phyloP scores from a whole-genome alignment of 2,113 vertebrate species.

The Limnothrissa miodon region DNA sequence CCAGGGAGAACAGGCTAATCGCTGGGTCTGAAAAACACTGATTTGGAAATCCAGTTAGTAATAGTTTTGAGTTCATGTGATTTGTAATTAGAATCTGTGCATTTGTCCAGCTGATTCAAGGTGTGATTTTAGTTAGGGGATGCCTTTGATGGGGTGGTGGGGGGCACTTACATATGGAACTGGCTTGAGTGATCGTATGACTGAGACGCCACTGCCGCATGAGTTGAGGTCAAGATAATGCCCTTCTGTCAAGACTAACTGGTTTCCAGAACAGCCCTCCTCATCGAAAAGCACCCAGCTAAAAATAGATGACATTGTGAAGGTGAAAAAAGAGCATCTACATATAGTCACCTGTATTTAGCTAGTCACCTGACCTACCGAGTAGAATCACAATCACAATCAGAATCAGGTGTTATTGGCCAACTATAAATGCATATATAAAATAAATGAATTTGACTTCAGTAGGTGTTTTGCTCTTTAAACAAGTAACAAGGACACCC shows the following conservation, averaged over 20 bases:
- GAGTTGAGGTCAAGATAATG: conserved; percentile 79
- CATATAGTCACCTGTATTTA: not conserved
- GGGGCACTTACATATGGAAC: conserved; percentile 77
- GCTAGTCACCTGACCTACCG: too few relatives aligned
- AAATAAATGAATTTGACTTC: too few relatives aligned
- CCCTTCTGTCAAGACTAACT: conserved; percentile 83
- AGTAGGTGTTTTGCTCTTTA: too few relatives aligned
- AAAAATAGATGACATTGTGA: conserved; percentile 11
- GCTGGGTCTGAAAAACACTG: conserved; percentile 82
- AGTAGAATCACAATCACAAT: too few relatives aligned
- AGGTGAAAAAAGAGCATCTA: not conserved
- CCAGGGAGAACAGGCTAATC: conserved; percentile 78
- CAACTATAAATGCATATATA: too few relatives aligned
- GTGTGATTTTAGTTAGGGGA: not conserved
- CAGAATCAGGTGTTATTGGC: too few relatives aligned
- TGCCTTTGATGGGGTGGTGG: not conserved
- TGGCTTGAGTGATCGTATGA: conserved; percentile 78
- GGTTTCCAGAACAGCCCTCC: conserved; percentile 67
- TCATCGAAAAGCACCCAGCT: conserved; percentile 83
- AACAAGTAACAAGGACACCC: too few relatives aligned
- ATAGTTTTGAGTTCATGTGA: not conserved
- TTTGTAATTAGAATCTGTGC: not conserved
- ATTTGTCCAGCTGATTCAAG: not conserved
- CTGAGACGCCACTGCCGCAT: conserved; percentile 71
- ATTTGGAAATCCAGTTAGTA: not conserved